Percentiles rank a stretch among this genome's conserved stretches.
phyloP scores from a whole-genome alignment of 2,113 vertebrate species.

The Nyctereutes procyonoides region DNA sequence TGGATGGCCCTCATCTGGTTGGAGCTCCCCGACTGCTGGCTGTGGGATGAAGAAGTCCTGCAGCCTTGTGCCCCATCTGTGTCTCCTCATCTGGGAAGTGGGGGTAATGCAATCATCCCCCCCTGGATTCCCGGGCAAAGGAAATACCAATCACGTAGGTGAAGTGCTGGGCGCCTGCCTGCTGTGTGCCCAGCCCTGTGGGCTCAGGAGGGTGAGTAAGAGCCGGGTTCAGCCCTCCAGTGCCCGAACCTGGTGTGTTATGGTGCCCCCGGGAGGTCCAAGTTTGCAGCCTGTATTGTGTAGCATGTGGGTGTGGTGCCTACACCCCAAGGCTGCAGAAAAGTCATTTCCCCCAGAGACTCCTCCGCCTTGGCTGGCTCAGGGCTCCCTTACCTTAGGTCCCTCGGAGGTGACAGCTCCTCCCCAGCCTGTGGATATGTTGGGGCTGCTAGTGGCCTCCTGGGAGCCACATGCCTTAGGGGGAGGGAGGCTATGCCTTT shows the following conservation, averaged over 20 bases:
- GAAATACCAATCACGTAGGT: background rate
- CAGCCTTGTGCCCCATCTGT: background rate
- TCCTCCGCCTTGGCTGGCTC: background rate
- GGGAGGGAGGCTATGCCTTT: background rate
- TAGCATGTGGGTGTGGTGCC: slow-evolving; percentile 66
- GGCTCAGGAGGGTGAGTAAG: background rate
- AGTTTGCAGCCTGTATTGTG: slow-evolving; percentile 4
- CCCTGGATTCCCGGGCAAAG: background rate
- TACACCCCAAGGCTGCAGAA: background rate
- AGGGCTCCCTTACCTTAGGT: background rate
- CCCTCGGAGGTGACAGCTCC: background rate
- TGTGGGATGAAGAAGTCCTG: accelerated
- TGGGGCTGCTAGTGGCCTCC: background rate
- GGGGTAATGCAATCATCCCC: background rate
- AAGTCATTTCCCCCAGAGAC: slow-evolving; percentile 25
- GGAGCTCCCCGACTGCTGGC: background rate
- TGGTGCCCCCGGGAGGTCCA: background rate
- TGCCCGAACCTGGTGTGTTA: slow-evolving; percentile 1
- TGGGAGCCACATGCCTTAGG: background rate
- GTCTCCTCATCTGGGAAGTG: background rate
- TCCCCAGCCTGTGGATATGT: background rate
- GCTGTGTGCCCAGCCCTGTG: background rate
- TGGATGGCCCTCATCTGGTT: too few relatives aligned
- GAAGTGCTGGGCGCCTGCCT: accelerated
- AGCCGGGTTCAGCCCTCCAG: background rate